Base-by-base conservation (phyloP, 2,888 invertebrate species). In the Hirtodrosophila histrioides region DNA sequence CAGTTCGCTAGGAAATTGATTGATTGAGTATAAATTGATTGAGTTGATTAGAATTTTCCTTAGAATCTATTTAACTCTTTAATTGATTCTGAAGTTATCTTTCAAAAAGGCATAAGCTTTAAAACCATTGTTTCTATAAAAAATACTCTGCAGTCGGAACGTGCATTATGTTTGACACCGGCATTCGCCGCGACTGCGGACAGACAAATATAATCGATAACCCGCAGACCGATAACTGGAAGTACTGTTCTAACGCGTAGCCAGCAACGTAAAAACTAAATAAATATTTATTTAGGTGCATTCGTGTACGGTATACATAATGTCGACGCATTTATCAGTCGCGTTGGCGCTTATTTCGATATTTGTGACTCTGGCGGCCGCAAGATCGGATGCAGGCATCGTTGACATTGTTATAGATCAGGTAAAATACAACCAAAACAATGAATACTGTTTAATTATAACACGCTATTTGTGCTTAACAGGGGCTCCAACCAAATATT, bases 401-500 rank as follows among this genome's bases (percentile, higher is more conserved):
- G 61, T 81, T 11, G 70, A 81, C 40, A 46, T 70, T 43, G 11
- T 36, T 44, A 60, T 81, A 45, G 68, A 77, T 41, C 68, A 78
- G 68, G 81, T 81, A 68, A 67, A 67, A 67, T 46, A 7, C 40
- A 44, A 37, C 29, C 53, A 69, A 56, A 55, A 50, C 37, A 56
- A 37, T 31, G 57, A 51, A 39, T 49, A 68, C 50, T 48, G 50
- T 23, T 35, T 36, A 40, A 37, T 41, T 11, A 37, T 49, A 10
- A 12, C 4, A 31, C 5, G 3, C 0, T 5, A 5, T 7, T 7
- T 4, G 2, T 64, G 43, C 39, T 39, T 53, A 35, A 31, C 57
- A 90, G 91, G 75, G 69, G 50, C 74, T 72, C 3, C 85, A 83
- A 60, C 82, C 82, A 3, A 86, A 80, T 27, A 64, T 77, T 31